phyloP scores from a whole-genome alignment of 2,888 invertebrate species.

The Spicauda simplicius region DNA sequence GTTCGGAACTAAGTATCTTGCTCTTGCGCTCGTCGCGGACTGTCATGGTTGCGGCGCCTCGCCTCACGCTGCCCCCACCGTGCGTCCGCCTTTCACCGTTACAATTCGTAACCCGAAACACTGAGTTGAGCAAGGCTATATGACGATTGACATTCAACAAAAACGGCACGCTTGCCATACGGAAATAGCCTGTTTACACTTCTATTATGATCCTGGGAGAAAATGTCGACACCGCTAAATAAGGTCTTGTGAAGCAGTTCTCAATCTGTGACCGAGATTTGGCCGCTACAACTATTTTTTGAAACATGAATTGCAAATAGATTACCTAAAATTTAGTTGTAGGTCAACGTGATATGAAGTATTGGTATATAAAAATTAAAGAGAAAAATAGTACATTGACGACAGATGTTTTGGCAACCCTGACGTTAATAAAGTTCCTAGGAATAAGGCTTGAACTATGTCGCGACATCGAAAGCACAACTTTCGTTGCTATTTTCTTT shows the following conservation, averaged over 20 bases:
- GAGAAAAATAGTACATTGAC: no score
- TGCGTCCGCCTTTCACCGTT: conserved; percentile 70
- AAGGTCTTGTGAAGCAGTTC: background rate
- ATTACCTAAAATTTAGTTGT: no score
- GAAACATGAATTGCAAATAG: no score
- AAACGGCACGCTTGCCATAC: conserved; percentile 67
- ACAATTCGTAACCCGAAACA: conserved; percentile 73
- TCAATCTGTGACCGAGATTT: no score
- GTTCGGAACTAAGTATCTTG: conserved; percentile 44
- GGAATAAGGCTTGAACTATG: no score
- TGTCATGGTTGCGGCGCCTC: conserved; percentile 57
- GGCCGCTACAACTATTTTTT: no score
- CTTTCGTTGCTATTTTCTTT: no score
- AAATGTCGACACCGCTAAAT: conserved; percentile 18
- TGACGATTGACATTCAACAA: conserved; percentile 82
- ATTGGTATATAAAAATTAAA: no score
- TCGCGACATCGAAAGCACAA: no score
- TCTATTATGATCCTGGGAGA: conserved; percentile 35
- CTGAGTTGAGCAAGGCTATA: conserved; percentile 79
- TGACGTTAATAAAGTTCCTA: no score
- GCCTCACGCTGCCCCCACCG: conserved; percentile 62
- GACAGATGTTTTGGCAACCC: no score
- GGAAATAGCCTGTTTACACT: conserved; percentile 64
- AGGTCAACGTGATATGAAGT: no score
- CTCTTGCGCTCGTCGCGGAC: conserved; percentile 56